Percentiles rank a stretch among this genome's conserved stretches.
Evolutionary conservation across 2,113 vertebrate species (phyloP).

Genomic region (Motacilla alba): DNA sequence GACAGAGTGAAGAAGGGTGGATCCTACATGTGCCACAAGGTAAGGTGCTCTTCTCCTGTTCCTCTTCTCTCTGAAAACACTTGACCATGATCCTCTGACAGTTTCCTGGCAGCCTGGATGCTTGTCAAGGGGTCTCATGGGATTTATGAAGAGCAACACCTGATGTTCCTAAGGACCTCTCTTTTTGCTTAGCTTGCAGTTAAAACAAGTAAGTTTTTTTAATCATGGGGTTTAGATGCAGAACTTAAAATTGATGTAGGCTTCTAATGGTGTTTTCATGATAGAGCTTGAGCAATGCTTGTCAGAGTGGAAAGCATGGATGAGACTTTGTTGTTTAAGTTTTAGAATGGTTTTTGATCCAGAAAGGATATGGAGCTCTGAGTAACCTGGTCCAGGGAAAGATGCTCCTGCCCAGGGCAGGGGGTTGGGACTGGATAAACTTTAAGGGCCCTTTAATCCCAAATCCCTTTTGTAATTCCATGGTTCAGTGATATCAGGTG

Average conservation of each 20-base stretch:
- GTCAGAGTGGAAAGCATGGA: not conserved
- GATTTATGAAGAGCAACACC: not conserved
- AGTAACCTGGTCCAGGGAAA: not conserved
- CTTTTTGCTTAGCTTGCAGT: not conserved
- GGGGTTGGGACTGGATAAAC: not conserved
- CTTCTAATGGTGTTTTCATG: not conserved
- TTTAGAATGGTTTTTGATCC: not conserved
- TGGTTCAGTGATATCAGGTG: not conserved
- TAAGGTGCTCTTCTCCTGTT: not conserved
- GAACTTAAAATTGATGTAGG: not conserved
- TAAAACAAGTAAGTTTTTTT: not conserved
- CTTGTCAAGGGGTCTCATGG: not conserved
- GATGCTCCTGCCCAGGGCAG: not conserved
- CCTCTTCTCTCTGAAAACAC: not conserved
- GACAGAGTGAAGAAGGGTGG: conserved; percentile 97
- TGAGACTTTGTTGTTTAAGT: not conserved
- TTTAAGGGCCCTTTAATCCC: not conserved
- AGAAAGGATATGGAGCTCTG: not conserved
- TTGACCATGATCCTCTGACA: not conserved
- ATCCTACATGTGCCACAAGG: conserved; percentile 99
- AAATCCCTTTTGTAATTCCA: not conserved
- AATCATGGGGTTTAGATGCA: not conserved
- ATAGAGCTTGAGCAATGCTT: not conserved
- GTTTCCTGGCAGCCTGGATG: not conserved
- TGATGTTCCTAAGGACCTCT: not conserved